Base-by-base conservation (phyloP, 2,888 invertebrate genomes). In the Xestia xanthographa region DNA sequence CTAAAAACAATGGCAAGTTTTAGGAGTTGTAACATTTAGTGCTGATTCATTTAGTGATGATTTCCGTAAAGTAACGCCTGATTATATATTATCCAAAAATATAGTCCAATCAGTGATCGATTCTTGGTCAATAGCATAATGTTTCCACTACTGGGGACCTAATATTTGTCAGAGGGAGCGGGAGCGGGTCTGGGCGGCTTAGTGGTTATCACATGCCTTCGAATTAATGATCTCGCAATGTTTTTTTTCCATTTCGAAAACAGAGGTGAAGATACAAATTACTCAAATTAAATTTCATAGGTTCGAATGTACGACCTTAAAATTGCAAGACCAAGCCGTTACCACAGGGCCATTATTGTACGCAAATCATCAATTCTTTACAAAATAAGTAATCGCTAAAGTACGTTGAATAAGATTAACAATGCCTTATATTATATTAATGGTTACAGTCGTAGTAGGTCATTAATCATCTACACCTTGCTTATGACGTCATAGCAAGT, bases 401-500 rank as follows among this genome's bases (percentile, higher is more conserved):
- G 38, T 60, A 38, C 41, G 11, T 14, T 60, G 72, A 69, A 62
- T 50, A 62, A 38, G 43, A 80, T 60, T 45, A 58, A 79, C 53
- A 53, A 53, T 80, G 20, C 45, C 45, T 41, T 22, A n/a, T 45
- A 45, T 38, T 5, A 66, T 38, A 82, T 58, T 68, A 66, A 43
- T 38, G 43, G 43, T 68, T 43, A 38, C 3, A 38, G 14, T 12
- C 14, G 12, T n/a, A 41, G 29, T 5, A n/a, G 29, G 1, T 53
- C 53, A 66, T 82, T 38, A 75, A 66, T 66, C 38, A 76, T 1
- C 0, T 26, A 43, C 34, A 83, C 50, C 26, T 58, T 65, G 14
- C 38, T 11, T 66, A 38, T 53, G 29, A 60, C 45, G 69, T 77
- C 38, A 53, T 22, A 53, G 45, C 20, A n/a, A 66, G 77, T 48